Percentiles rank a stretch among this genome's conserved stretches.
Conservation (phyloP, 2,113 vertebrate species). For the Ia io region DNA sequence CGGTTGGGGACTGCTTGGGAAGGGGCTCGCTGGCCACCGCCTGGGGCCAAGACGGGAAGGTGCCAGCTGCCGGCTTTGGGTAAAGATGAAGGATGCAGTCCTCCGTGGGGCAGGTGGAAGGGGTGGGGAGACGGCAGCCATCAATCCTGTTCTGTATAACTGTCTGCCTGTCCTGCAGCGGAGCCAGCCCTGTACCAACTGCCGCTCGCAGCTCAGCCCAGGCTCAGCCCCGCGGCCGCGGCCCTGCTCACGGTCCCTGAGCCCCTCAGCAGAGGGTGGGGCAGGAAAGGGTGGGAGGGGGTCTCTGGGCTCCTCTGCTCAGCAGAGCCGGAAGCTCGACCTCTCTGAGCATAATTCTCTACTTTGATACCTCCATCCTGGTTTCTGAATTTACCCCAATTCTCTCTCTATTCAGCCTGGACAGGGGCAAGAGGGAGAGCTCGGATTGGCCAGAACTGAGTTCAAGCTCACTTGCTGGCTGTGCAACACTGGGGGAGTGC, state of each 20-base stretch:
- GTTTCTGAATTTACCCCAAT: neutral
- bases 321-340: neutral
- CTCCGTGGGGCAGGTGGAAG: neutral
- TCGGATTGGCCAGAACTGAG: neutral
- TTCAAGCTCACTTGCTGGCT: neutral
- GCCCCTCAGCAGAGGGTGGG: too few relatives aligned
- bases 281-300: neutral
- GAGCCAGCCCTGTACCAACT: neutral
- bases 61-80: neutral
- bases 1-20: fast-evolving
- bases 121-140: neutral
- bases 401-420: neutral
- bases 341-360: neutral
- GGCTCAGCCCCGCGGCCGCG: too few relatives aligned
- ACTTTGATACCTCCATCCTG: too few relatives aligned
- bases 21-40: neutral
- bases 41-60: neutral
- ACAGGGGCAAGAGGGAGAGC: neutral
- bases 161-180: fast-evolving
- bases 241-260: fast-evolving
- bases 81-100: neutral
- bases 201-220: neutral
- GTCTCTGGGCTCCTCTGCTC: neutral
- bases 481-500: neutral
- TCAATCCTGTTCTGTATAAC: neutral